These are phyloP conservation scores for Spermophilus dauricus DNA, from an alignment of 2,113 vertebrate species.

Conservation along the genomic window DNA sequence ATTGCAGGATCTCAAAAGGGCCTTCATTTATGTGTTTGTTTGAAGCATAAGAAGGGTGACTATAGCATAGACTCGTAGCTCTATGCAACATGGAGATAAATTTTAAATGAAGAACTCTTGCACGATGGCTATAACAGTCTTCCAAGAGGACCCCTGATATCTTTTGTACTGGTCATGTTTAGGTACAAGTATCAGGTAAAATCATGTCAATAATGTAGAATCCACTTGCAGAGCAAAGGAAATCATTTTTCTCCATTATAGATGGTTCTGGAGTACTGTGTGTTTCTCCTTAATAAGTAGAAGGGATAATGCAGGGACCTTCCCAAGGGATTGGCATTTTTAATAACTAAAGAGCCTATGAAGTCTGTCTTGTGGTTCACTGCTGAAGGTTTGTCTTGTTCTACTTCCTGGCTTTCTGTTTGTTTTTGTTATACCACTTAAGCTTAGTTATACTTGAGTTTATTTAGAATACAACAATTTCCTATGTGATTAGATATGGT, in stretches of 20 bases:
- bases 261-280: background rate
- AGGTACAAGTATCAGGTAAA: background rate
- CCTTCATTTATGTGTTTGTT: background rate
- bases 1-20: background rate
- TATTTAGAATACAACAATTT: background rate
- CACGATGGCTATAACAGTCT: background rate
- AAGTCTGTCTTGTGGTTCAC: background rate
- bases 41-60: background rate
- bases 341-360: background rate
- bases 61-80: background rate
- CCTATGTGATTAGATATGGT: background rate
- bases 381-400: background rate
- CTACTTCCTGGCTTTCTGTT: background rate
- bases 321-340: background rate
- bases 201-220: background rate
- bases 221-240: background rate
- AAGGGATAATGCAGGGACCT: background rate
- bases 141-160: background rate
- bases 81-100: background rate
- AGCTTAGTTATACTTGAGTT: background rate
- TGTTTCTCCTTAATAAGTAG: background rate
- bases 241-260: background rate
- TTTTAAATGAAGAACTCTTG: background rate
- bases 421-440: background rate
- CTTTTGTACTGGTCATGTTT: background rate